Percentiles rank a stretch among this genome's conserved stretches.
These are phyloP conservation scores for Ypsolopha sequella DNA, from an alignment of 2,888 invertebrate species.

Conservation along the genomic window DNA sequence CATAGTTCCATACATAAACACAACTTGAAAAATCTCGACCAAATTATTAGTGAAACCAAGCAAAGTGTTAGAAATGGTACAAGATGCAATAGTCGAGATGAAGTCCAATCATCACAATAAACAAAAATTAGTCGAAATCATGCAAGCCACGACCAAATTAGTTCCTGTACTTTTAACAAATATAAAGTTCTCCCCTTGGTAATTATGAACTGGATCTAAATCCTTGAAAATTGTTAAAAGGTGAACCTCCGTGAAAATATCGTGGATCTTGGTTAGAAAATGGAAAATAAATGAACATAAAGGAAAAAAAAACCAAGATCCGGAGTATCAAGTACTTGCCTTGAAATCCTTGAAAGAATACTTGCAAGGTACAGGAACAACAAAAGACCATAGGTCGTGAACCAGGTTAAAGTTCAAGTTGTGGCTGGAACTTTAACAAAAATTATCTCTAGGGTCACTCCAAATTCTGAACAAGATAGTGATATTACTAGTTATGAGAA, in stretches of 20 bases:
- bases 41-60: conserved; percentile 24
- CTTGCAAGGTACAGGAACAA: conserved; percentile 15
- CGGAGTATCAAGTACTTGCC: conserved; percentile 20
- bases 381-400: conserved; percentile 24
- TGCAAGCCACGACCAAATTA: conserved; percentile 54
- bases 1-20: conserved; percentile 20
- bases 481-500: conserved; percentile 17
- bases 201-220: conserved; percentile 38
- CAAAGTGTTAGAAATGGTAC: conserved; percentile 33
- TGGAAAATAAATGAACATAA: conserved; percentile 29
- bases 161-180: conserved; percentile 68
- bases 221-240: conserved; percentile 30
- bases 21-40: conserved; percentile 11
- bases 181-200: conserved; percentile 71
- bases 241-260: conserved; percentile 29
- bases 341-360: conserved; percentile 22
- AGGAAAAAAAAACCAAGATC: conserved; percentile 15
- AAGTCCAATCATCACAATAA: conserved; percentile 43
- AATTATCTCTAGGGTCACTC: conserved; percentile 23
- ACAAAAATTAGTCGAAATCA: conserved; percentile 44
- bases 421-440: conserved; percentile 47
- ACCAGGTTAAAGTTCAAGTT: conserved; percentile 40
- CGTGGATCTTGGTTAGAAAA: too few relatives aligned
- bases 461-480: conserved; percentile 50
- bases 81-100: conserved; percentile 43